Conservation (phyloP, 2,888 invertebrate genomes). For the Scaptomyza tumidula region DNA sequence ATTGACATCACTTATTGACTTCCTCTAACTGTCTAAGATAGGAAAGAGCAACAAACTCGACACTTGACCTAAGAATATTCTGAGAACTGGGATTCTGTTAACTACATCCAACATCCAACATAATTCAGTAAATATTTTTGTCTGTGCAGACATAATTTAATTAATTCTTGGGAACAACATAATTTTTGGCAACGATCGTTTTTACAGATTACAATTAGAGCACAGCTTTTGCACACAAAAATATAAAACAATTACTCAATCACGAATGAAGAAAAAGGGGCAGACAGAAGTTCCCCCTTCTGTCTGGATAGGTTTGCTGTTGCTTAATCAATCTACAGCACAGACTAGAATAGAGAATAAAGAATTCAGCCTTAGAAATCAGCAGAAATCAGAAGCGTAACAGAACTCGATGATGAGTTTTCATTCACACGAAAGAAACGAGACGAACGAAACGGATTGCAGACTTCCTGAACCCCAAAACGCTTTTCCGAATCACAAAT, state of each 20-base stretch:
- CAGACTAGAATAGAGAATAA: background rate
- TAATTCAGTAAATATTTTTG: constrained; percentile 24
- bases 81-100: constrained; percentile 20
- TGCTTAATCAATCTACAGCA: constrained; percentile 25
- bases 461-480: constrained; percentile 64
- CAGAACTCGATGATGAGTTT: constrained; percentile 32
- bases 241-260: constrained; percentile 54
- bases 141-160: constrained; percentile 15
- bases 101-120: constrained; percentile 32
- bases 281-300: background rate
- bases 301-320: constrained; percentile 32
- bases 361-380: constrained; percentile 8
- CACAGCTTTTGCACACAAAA: constrained; percentile 47
- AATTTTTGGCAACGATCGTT: constrained; percentile 64
- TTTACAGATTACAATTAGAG: constrained; percentile 68
- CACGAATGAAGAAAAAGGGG: constrained; percentile 18
- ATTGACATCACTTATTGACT: constrained; percentile 45
- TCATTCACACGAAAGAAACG: constrained; percentile 56
- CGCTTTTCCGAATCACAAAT: constrained; percentile 58
- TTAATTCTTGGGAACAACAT: constrained; percentile 52
- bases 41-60: constrained; percentile 60
- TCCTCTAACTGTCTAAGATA: constrained; percentile 65
- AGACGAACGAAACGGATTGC: constrained; percentile 57
- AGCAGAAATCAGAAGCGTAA: constrained; percentile 33
- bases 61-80: constrained; percentile 28